Evolutionary conservation across 2,113 vertebrate genomes (phyloP), one percentile per base, ranked within the genome.

Genomic region (Cygnus atratus): DNA sequence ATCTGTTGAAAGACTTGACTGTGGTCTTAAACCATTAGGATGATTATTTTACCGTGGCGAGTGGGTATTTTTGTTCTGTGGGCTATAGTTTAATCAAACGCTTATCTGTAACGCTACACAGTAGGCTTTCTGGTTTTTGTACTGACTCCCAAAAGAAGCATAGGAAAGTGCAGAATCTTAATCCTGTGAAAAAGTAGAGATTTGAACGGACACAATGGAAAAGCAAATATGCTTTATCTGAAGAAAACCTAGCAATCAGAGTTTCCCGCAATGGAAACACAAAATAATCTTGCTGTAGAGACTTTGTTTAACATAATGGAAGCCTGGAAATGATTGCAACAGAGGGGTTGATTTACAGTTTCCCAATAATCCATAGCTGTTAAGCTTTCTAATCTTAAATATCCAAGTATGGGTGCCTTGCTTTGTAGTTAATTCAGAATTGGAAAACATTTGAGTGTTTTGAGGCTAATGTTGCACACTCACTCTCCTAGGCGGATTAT

Each of bases 401-500:
- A 91, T 94, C 95, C 93, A 92, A 92, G 84, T 43, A 90, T 65
- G 76, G 77, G 54, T 5, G 61, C 81, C 86, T 84, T 76, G 71
- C 87, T 95, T 96, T 92, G 84, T 84, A 44, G 81, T 87, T 89
- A 79, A 63, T 87, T 95, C 87, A 55, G 91, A 93, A 84, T 74
- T 68, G 93, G 93, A 65, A 95, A 89, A 91, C 82, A 67, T 11
- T 52, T 89, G 92, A 83, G 81, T 93, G 85, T 95, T 94, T 76
- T 33, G 46, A 83, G 81, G 88, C 80, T 96, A 85, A 92, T 59
- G 58, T 95, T 90, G 88, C 93, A 92, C 93, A 8, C 88, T 95
- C 43, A 5, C 62, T 90, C 74, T 95, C 58, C 33, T 79, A 99
- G 99, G 98, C 99, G 0, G 99, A 99, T 97, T 99, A 99, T 97